These are phyloP conservation scores for Chloroceryle amazona DNA, from an alignment of 2,797 vertebrate species.

Conservation along the genomic window DNA sequence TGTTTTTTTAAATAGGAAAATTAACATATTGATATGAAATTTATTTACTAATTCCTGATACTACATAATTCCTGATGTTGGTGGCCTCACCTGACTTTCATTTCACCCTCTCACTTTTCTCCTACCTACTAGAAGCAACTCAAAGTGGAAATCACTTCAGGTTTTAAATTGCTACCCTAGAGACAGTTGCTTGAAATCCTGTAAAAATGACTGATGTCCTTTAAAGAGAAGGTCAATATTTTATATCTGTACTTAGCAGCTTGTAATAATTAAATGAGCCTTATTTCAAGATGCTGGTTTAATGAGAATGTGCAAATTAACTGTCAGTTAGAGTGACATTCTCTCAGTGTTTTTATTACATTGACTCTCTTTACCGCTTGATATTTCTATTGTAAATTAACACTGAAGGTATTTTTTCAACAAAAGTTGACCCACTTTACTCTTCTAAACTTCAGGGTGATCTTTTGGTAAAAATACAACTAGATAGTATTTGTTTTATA, in stretches of 20 bases:
- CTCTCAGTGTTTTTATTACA: constrained; percentile 33
- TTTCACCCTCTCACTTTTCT: neutral
- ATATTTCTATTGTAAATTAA: constrained; percentile 10
- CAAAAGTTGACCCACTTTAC: neutral
- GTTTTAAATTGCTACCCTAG: constrained; percentile 1
- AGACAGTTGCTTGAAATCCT: neutral
- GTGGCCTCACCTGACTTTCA: neutral
- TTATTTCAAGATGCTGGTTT: constrained; percentile 50
- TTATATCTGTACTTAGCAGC: constrained; percentile 41
- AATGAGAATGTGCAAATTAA: constrained; percentile 54
- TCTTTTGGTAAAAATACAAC: neutral
- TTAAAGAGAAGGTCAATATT: constrained; percentile 44
- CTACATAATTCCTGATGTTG: neutral
- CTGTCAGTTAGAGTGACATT: constrained; percentile 11
- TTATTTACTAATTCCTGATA: neutral
- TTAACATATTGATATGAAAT: neutral
- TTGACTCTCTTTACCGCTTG: neutral
- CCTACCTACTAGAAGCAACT: neutral
- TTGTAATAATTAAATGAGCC: constrained; percentile 35
- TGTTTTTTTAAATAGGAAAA: neutral
- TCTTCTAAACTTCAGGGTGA: neutral
- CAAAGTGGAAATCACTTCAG: neutral
- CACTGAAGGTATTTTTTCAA: neutral
- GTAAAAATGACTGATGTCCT: neutral
- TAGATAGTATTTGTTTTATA: neutral